phyloP scores from a whole-genome alignment of 2,888 invertebrate species.

The Heliconius erato region DNA sequence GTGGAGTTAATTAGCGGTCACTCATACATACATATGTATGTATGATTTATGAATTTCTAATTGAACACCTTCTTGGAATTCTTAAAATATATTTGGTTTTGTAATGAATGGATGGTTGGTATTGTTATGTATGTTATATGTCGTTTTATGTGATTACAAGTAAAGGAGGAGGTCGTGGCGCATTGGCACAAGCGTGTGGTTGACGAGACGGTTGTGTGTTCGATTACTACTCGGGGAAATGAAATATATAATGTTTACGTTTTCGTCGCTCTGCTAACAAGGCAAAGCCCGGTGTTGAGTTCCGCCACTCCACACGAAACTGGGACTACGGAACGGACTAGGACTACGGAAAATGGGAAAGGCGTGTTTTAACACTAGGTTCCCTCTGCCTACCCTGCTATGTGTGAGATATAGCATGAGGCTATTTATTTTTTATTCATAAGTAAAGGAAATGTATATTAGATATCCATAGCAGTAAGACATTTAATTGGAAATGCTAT shows the following conservation, averaged over 20 bases:
- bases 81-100: not conserved
- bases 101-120: not conserved
- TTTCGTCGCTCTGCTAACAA: not conserved
- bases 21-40: slow-evolving; percentile 41
- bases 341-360: no score
- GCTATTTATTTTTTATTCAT: no score
- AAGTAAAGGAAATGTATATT: no score
- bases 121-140: not conserved
- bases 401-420: no score
- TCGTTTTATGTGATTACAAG: not conserved
- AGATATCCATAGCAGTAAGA: no score
- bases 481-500: no score
- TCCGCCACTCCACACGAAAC: not conserved
- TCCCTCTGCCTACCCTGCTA: not conserved
- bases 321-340: no score
- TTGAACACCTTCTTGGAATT: slow-evolving; percentile 9
- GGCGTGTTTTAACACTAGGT: not conserved
- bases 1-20: slow-evolving; percentile 49
- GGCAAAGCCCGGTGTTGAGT: not conserved
- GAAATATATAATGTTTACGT: not conserved
- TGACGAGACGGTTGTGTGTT: not conserved
- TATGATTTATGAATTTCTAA: slow-evolving; percentile 20
- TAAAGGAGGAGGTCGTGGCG: not conserved
- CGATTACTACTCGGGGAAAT: not conserved
- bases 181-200: not conserved